Conservation (phyloP, 2,113 vertebrate species). For the Podarcis raffonei region DNA sequence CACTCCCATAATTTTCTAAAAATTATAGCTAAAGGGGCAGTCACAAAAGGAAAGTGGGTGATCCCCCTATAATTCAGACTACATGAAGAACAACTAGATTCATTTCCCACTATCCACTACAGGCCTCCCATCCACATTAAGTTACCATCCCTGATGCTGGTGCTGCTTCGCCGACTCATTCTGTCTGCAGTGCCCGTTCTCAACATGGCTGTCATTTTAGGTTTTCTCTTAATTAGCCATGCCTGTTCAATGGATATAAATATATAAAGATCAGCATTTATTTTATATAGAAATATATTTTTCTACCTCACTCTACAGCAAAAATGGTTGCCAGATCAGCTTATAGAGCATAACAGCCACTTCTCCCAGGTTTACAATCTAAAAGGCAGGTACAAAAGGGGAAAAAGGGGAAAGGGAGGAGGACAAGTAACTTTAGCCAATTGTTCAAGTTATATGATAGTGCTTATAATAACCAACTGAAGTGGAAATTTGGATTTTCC, state of each 20-base stretch:
- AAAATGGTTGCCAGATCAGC: too few species aligned
- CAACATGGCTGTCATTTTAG: conserved; percentile 19
- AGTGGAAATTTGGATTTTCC: too few species aligned
- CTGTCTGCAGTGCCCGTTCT: conserved; percentile 5
- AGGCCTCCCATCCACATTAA: background rate
- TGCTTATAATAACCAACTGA: too few species aligned
- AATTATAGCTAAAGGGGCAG: background rate
- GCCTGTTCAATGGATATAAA: background rate
- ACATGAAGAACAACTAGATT: background rate
- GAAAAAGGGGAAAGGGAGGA: too few species aligned
- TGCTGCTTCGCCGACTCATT: conserved; percentile 28
- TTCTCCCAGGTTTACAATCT: too few species aligned
- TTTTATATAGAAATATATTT: too few species aligned
- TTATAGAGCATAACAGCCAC: too few species aligned
- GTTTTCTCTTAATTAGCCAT: conserved; percentile 3
- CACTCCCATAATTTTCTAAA: background rate
- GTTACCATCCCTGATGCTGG: conserved; percentile 33
- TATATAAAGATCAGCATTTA: background rate
- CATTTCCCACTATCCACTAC: background rate
- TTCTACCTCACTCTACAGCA: too few species aligned
- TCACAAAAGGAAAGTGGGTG: background rate
- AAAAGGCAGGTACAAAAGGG: too few species aligned
- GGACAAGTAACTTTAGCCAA: too few species aligned
- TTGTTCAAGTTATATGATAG: too few species aligned
- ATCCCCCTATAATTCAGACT: background rate